These are phyloP conservation scores for Parnassius smintheus DNA, from an alignment of 2,888 invertebrate species.

Conservation along the genomic window DNA sequence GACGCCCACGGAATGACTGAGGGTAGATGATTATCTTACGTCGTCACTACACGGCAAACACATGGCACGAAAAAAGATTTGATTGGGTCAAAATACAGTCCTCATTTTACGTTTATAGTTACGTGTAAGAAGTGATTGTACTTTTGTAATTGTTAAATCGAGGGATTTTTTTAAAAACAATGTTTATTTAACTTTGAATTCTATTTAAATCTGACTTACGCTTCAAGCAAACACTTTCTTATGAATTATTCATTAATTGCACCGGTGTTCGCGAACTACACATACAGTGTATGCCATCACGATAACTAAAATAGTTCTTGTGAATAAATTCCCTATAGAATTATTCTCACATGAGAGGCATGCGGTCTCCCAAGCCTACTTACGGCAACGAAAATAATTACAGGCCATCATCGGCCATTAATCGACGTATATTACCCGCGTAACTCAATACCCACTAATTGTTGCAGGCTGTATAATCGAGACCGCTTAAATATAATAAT, in stretches of 20 bases:
- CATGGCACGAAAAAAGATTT: too few relatives aligned
- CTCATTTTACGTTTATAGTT: too few relatives aligned
- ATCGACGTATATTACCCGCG: constrained; percentile 54
- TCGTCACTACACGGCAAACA: too few relatives aligned
- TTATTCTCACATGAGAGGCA: constrained; percentile 20
- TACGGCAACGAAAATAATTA: constrained; percentile 58
- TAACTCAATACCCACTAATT: constrained; percentile 59
- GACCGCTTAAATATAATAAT: constrained; percentile 47
- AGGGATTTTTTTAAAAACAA: too few relatives aligned
- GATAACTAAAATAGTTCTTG: constrained; percentile 23
- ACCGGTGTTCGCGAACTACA: constrained; percentile 1
- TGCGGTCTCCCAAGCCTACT: constrained; percentile 32
- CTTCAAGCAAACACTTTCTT: constrained; percentile 1
- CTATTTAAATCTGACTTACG: too few relatives aligned
- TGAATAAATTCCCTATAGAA: constrained; percentile 9
- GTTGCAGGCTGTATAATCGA: constrained; percentile 46
- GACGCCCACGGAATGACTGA: too few relatives aligned
- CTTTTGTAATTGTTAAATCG: too few relatives aligned
- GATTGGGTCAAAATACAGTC: too few relatives aligned
- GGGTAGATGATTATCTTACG: too few relatives aligned
- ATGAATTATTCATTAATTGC: constrained; percentile 23
- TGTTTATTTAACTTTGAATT: too few relatives aligned
- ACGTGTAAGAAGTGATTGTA: too few relatives aligned
- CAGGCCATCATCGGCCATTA: constrained; percentile 58
- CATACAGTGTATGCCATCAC: not conserved